These are phyloP conservation scores for Grallaria varia DNA, from an alignment of 2,113 vertebrate species.

Conservation along the genomic window DNA sequence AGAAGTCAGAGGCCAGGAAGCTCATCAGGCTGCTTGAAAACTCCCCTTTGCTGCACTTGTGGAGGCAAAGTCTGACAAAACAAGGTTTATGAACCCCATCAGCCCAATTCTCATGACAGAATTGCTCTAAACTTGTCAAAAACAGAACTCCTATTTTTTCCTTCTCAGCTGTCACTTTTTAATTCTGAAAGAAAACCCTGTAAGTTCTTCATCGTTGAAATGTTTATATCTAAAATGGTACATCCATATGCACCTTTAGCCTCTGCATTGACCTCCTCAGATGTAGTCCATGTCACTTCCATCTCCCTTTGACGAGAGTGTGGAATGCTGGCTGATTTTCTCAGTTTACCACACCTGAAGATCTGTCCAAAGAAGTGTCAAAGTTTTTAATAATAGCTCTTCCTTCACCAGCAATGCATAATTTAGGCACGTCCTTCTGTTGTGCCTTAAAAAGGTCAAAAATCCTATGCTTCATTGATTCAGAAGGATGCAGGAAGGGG, in stretches of 20 bases:
- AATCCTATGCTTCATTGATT: background rate
- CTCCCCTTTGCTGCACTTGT: background rate
- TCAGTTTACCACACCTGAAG: background rate
- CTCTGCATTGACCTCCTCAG: background rate
- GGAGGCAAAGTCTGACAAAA: background rate
- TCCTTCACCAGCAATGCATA: background rate
- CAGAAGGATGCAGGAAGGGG: background rate
- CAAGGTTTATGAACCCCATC: background rate
- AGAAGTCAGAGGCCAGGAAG: background rate
- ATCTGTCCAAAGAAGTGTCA: background rate
- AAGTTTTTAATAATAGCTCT: background rate
- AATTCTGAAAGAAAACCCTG: background rate
- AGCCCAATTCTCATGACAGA: background rate
- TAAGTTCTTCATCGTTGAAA: background rate
- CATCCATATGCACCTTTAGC: background rate
- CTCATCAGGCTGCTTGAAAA: background rate
- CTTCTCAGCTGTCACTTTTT: background rate
- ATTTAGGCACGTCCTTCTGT: background rate
- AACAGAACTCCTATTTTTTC: background rate
- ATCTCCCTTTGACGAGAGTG: background rate
- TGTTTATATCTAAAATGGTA: background rate
- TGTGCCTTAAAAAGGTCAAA: background rate
- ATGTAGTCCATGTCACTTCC: background rate
- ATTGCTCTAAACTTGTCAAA: background rate
- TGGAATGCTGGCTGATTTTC: background rate